Evolutionary conservation across 2,113 vertebrate species (phyloP).

Genomic region (Rhynchopsitta pachyrhyncha): DNA sequence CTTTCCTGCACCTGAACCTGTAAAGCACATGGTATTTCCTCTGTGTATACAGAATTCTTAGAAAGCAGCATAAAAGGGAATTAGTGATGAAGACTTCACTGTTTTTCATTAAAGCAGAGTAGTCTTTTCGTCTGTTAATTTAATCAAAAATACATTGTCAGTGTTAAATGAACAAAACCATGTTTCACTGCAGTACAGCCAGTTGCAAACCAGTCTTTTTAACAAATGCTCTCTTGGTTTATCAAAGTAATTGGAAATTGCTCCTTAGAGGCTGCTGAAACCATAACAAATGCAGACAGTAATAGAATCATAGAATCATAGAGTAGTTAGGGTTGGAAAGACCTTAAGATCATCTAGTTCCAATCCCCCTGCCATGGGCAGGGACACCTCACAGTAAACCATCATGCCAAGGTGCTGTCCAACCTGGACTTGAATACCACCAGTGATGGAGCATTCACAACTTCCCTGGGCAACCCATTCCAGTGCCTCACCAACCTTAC

Average conservation of each 20-base stretch:
- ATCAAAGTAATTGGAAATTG: slow-evolving; percentile 47
- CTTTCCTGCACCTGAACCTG: background rate
- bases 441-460: no score
- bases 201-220: slow-evolving; percentile 27
- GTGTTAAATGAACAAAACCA: background rate
- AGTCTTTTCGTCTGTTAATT: background rate
- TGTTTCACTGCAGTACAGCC: background rate
- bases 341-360: no score
- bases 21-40: background rate
- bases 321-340: no score
- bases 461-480: no score
- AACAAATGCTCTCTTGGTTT: slow-evolving; percentile 1
- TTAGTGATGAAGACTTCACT: background rate
- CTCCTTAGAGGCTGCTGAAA: slow-evolving; percentile 33
- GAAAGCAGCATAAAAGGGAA: background rate
- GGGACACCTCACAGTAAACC: no score
- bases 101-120: background rate
- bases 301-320: background rate
- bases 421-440: no score
- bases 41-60: background rate
- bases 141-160: slow-evolving; percentile 2
- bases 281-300: slow-evolving; percentile 14
- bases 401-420: no score
- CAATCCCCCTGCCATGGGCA: no score
- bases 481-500: no score